Base-by-base conservation (phyloP, 2,797 vertebrate genomes). In the Natrix natrix region DNA sequence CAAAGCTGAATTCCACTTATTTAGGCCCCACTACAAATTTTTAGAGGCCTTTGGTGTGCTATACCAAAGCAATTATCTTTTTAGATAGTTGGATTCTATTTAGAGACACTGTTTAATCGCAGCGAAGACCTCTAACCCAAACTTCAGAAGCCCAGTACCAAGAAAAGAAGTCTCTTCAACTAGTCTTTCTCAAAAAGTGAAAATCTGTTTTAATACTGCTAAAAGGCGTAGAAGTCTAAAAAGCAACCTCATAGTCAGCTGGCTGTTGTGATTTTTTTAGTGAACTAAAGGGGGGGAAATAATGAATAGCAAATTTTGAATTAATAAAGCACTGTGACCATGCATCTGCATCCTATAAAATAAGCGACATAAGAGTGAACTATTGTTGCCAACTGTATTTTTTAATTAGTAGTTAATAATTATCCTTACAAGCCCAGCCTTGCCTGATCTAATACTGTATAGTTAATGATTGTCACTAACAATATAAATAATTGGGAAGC, bases 331-430 rank as follows among this genome's bases (percentile, higher is more conserved):
- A 22, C 8, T 1, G 12, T 4, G n/a, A 32, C 57, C 26, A n/a
- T 63, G 54, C 14, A 0, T 37, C 69, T 74, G 16, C 17, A 78
- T 87, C 57, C 87, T 88, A 57, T 78, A 60, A 11, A 54, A 69
- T n/a, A 52, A 60, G 1, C n/a, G 4, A 32, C 43, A 63, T 56
- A 54, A 63, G 32, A 83, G 55, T 83, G 66, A 91, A 93, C 69
- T 61, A 59, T 57, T 61, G 48, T 61, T 63, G 10, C 22, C n/a
- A 37, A 43, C n/a, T 32, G n/a, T 24, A 88, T 32, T 88, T 91
- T 93, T 78, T 91, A 43, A 63, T 48, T 16, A 91, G 14, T 61
- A n/a, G 57, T 88, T 93, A 88, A 83, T 83, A 48, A 93, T 91
- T 88, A 91, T 78, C 60, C 7, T 60, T 91, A 69, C 66, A 91